Conservation (phyloP, 1,140 invertebrate species). For the Rhagoletis zephyria region DNA sequence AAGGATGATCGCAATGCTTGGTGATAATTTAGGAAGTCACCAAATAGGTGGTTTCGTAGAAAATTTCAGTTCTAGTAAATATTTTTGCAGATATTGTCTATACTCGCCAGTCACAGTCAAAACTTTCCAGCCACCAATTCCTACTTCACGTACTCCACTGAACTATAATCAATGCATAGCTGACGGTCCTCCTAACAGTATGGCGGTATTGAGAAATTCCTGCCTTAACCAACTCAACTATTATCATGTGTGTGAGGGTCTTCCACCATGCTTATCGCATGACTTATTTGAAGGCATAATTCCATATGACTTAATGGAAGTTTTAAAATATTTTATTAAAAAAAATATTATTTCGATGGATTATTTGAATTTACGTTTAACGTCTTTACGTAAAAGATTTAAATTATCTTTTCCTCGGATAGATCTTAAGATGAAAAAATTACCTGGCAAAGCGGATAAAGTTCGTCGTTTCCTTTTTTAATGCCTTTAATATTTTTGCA, state of each 20-base stretch:
- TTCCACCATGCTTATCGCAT: no score
- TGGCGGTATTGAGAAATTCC: no score
- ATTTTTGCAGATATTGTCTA: no score
- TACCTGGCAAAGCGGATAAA: constrained; percentile 48
- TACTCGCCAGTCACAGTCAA: no score
- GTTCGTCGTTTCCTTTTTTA: constrained; percentile 22
- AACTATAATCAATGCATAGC: not conserved
- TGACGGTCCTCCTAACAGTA: no score
- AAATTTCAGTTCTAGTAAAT: constrained; percentile 18
- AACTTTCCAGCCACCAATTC: no score
- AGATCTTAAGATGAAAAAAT: constrained; percentile 32
- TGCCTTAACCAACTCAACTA: no score
- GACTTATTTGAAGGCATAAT: no score
- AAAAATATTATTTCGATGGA: no score
- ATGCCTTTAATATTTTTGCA: constrained; percentile 9
- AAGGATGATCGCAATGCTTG: constrained; percentile 13
- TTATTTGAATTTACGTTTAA: no score
- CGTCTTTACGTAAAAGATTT: constrained; percentile 8
- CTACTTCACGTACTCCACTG: no score
- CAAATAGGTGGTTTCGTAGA: constrained; percentile 48
- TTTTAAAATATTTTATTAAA: constrained; percentile 1
- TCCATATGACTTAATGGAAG: constrained; percentile 21
- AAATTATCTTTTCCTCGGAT: constrained; percentile 21
- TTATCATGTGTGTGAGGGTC: no score
- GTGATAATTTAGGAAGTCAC: not conserved